Base-by-base conservation (phyloP, 2,113 vertebrate genomes). In the Triplophysa dalaica region DNA sequence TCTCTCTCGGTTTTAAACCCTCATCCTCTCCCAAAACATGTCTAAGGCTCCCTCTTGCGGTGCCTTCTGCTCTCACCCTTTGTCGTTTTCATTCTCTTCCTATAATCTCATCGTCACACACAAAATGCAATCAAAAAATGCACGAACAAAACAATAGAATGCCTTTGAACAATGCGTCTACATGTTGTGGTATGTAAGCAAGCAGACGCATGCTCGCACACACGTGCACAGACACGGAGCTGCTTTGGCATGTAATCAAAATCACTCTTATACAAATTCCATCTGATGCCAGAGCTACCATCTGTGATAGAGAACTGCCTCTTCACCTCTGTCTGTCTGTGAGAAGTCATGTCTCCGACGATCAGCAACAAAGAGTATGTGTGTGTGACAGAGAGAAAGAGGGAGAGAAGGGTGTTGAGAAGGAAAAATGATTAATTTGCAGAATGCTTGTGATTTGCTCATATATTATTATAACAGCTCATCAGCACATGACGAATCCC, bases 271-370 rank as follows among this genome's bases (percentile, higher is more conserved):
- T 93, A 95, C 95, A 96, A 95, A 96, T 94, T 93, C 95, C 93
- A 95, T 95, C 96, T 95, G 95, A 97, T 97, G 96, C 95, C 94
- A 94, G 91, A 85, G 90, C 91, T 93, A 93, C 94, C 95, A 97
- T 96, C 94, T 96, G 95, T 93, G 94, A 93, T 93, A 86, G 86
- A 92, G 90, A 91, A 92, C 91, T 93, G 76, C 70, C 83, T 91
- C 91, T 94, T 94, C 93, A 95, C 94, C 95, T 94, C 93, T 92
- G 93, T 91, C 91, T 93, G 92, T 93, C 90, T 91, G 93, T 93
- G 93, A 84, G 92, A 84, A 94, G 93, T 90, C 94, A 90, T 91
- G 93, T 94, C 91, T 90, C 91, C 89, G 89, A 78, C 94, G 93
- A 77, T 26, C 79, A 75, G 94, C 90, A 92, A 94, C 93, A 92